Percentiles rank a stretch among this genome's conserved stretches.
phyloP scores from a whole-genome alignment of 2,888 invertebrate genomes.

The Stegophylla sp. region DNA sequence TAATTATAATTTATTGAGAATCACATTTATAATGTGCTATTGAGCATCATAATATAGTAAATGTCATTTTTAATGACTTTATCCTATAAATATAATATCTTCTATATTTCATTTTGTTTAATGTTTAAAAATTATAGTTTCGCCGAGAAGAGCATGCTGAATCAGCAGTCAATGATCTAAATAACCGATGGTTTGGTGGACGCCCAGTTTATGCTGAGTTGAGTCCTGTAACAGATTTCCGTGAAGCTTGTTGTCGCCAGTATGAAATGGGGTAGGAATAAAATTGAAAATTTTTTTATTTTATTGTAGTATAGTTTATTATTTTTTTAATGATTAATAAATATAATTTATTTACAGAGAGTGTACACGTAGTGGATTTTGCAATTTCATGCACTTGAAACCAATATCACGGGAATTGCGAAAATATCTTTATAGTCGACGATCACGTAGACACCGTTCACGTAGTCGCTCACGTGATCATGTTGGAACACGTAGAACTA shows the following conservation, averaged over 20 bases:
- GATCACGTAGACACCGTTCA: conserved; percentile 68
- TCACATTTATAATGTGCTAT: too few species aligned
- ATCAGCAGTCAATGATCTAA: conserved; percentile 93
- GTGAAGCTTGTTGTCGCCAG: conserved; percentile 98
- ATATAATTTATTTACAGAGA: conserved; percentile 69
- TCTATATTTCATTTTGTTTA: conserved; percentile 42
- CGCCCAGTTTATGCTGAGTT: conserved; percentile 97
- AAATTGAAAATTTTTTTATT: neutral
- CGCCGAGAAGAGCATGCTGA: conserved; percentile 98
- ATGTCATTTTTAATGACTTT: too few species aligned
- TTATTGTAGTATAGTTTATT: neutral
- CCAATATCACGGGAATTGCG: conserved; percentile 95
- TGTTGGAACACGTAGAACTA: conserved; percentile 65
- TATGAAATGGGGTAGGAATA: conserved; percentile 90
- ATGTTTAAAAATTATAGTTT: conserved; percentile 70
- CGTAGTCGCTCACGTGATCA: conserved; percentile 75
- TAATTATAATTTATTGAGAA: too few species aligned
- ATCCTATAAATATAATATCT: neutral
- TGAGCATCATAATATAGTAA: too few species aligned
- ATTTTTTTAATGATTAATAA: neutral
- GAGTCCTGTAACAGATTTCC: conserved; percentile 98
- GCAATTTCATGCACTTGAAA: conserved; percentile 99
- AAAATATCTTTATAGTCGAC: conserved; percentile 71
- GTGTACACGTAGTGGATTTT: conserved; percentile 98
- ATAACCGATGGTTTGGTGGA: conserved; percentile 99